Base-by-base conservation (phyloP, 1,140 invertebrate species). In the Triops cancriformis region DNA sequence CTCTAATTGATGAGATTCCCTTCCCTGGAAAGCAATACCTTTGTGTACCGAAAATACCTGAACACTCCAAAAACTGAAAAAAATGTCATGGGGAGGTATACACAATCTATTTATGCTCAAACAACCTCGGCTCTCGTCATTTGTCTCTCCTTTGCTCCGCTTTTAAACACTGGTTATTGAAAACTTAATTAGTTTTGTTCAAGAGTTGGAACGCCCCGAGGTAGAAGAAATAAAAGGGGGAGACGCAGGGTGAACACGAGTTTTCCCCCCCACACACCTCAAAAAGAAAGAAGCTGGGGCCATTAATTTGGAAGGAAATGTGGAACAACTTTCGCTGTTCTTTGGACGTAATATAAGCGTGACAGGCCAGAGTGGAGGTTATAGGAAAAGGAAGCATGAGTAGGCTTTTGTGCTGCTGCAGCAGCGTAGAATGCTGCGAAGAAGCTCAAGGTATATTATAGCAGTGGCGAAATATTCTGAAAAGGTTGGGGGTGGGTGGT, bases 181-280 rank as follows among this genome's bases (percentile, higher is more conserved):
- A 64, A 64, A 64, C 51, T 64, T 64, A 64, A 64, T 64, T 64
- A 64, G 51, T 64, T 23, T 64, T 18, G 51, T 64, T 64, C 51
- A 64, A 64, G 51, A n/a, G 51, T 64, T 64, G 14, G 23, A 64
- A 64, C 18, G 51, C 23, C 4, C 18, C 18, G 4, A 64, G 4
- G 51, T 18, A 23, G 51, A 64, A 23, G 51, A 64, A 64, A 23
- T 18, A 7, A 64, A 23, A 64, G 51, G 51, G 51, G 51, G 51
- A n/a, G 31, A 37, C 7, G 31, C 23, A 64, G n/a, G 51, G 51
- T n/a, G n/a, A n/a, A n/a, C n/a, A n/a, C n/a, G 23, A 6, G 51
- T 64, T 64, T 64, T 23, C 51, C 3, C 9, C 23, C 4, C 51
- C 18, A 45, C 11, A 45, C 51, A 37, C 31, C 31, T 2, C 31